Evolutionary conservation across 37 sponge, comb jelly and placozoan species (phyloP), one percentile per base, ranked within the genome.

Genomic region (Diacarnus erythraeanus): DNA sequence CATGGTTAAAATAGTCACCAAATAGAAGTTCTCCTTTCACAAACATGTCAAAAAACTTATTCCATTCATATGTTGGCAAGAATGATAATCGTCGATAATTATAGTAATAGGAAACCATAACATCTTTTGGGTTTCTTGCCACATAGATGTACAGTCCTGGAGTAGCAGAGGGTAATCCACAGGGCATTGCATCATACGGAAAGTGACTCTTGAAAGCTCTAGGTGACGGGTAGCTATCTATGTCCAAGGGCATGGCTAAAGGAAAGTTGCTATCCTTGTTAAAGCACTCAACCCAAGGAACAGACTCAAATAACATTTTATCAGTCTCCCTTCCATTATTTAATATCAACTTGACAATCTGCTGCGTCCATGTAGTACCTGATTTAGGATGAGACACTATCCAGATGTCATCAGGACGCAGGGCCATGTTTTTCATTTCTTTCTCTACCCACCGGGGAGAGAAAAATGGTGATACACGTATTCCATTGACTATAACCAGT

Each of bases 111-210:
- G 92, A 91, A 29, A n/a, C n/a, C n/a, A n/a, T n/a, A n/a, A n/a
- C n/a, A n/a, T n/a, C n/a, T n/a, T n/a, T n/a, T n/a, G n/a, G 92
- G 74, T 91, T 87, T 25, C 92, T 65, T 4, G 54, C 69, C 15
- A 83, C 83, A 29, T 82, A 79, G 80, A 91, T 82, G 74, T 87
- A 91, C 77, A 87, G 86, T 43, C 76, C 68, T n/a, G 82, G 71
- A 63, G 75, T 59, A 47, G 74, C 26, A 38, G 22, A 57, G 42
- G 88, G 83, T 34, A 29, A 63, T 23, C 82, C 83, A 70, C 85
- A 80, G 2, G 88, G 83, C 58, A 80, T 63, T 21, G 61, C 57
- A 51, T 72, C 66, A 68, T 82, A 86, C 43, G 86, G 75, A 1
- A 81, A 40, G 63, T 90, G 91, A 37, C 86, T 86, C 69, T 86